A percentile compares a stretch with the other conserved stretches of the same genome.
Conservation (phyloP, 1,140 invertebrate species). For the Heliothis virescens region DNA sequence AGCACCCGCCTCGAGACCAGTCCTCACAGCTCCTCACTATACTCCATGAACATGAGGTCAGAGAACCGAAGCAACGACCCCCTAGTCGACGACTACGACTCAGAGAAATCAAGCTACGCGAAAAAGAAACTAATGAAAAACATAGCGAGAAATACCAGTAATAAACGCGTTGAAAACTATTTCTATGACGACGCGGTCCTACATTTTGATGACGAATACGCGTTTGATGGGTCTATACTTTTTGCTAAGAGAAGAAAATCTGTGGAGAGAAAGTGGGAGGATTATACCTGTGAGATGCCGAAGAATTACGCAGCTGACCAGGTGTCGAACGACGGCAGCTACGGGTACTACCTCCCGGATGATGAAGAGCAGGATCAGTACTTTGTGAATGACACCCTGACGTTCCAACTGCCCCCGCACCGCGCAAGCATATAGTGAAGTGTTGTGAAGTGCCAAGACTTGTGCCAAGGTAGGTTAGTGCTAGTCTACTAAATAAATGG, state of each 20-base stretch:
- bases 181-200: conserved; percentile 85
- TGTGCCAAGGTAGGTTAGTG: conserved; percentile 66
- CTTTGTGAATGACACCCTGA: conserved; percentile 82
- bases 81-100: conserved; percentile 83
- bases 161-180: conserved; percentile 75
- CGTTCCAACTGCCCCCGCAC: conserved; percentile 79
- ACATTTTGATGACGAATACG: conserved; percentile 83
- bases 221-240: conserved; percentile 82
- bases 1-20: conserved; percentile 65
- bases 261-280: conserved; percentile 74
- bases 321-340: conserved; percentile 83
- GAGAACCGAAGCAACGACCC: conserved; percentile 84
- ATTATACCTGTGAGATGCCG: conserved; percentile 67
- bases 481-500: conserved; percentile 66
- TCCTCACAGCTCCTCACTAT: conserved; percentile 78
- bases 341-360: conserved; percentile 82
- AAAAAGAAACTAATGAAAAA: conserved; percentile 83
- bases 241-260: conserved; percentile 85
- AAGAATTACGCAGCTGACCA: conserved; percentile 66
- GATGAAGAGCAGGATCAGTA: conserved; percentile 79
- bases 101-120: conserved; percentile 82
- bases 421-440: conserved; percentile 80
- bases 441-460: conserved; percentile 54
- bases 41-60: conserved; percentile 76
- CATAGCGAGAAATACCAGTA: conserved; percentile 80